Conservation (phyloP, 2,888 invertebrate genomes). For the Hoplodrina ambigua region DNA sequence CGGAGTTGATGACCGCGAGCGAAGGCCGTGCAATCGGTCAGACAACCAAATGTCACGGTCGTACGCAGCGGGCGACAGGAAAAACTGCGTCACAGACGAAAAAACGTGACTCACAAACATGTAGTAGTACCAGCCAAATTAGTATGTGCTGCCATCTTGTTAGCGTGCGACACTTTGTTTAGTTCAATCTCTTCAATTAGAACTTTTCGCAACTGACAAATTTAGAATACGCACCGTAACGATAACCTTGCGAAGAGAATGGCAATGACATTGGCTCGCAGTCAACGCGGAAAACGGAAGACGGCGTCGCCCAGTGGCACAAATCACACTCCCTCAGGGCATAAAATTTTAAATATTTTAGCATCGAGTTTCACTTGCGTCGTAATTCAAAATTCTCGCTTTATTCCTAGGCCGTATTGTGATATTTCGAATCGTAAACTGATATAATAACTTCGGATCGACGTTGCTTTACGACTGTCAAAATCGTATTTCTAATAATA, state of each 20-base stretch:
- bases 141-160: slow-evolving; percentile 70
- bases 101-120: slow-evolving; percentile 83
- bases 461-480: slow-evolving; percentile 86
- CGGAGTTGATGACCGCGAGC: slow-evolving; percentile 88
- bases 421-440: slow-evolving; percentile 85
- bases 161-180: slow-evolving; percentile 39
- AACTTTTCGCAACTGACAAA: slow-evolving; percentile 68
- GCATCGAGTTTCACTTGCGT: slow-evolving; percentile 52
- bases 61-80: slow-evolving; percentile 82
- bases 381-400: slow-evolving; percentile 64
- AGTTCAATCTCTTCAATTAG: slow-evolving; percentile 56
- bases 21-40: slow-evolving; percentile 90
- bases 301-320: slow-evolving; percentile 67
- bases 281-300: slow-evolving; percentile 83
- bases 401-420: slow-evolving; percentile 75
- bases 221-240: slow-evolving; percentile 68
- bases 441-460: slow-evolving; percentile 83
- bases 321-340: slow-evolving; percentile 56
- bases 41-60: slow-evolving; percentile 89
- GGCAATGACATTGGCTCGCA: slow-evolving; percentile 86
- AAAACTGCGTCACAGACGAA: slow-evolving; percentile 86
- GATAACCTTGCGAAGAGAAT: slow-evolving; percentile 81
- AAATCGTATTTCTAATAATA: slow-evolving; percentile 90
- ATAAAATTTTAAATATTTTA: slow-evolving; percentile 60
- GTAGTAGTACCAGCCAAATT: slow-evolving; percentile 57